Base-by-base conservation (phyloP, 2,113 vertebrate genomes). In the Oreochromis aureus region DNA sequence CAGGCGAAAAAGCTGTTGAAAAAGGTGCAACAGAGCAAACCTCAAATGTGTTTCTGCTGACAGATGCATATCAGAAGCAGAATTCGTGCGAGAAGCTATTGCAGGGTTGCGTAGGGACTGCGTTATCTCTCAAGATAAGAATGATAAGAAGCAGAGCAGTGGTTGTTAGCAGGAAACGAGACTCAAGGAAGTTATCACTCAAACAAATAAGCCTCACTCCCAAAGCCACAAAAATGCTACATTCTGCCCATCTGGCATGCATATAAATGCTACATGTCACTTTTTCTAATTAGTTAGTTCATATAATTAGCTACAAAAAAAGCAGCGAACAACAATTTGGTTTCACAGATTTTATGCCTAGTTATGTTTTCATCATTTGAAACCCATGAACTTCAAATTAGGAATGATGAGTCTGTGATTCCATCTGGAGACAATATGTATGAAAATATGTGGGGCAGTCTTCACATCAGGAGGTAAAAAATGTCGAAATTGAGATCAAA, bases 351-450 rank as follows among this genome's bases (percentile, higher is more conserved):
- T 89, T 83, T 63, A 71, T 69, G 22, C 13, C 19, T 10, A 56
- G 53, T 81, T 79, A 30, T 86, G 58, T 56, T 86, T 82, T 58
- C 41, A 10, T 51, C 87, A 86, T 90, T 32, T 71, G n/a, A 86
- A 83, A 86, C 8, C 41, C 81, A 11, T 34, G 32, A 85, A 73
- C 12, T 51, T 39, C 15, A 82, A 55, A 88, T 92, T 84, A 66
- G 7, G 76, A 30, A 59, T 39, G 41, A 87, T 78, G 46, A 78
- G 81, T 16, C 34, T 85, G 22, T 18, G 61, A 86, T 56, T 89
- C 83, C 94, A 93, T 95, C 92, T 95, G 92, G 90, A 91, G 48
- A 73, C 89, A 91, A 92, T 86, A 83, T 92, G 86, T 56, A 86
- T 83, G 80, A 86, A 90, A 95, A 82, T 92, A 87, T 90, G 85